Conservation (phyloP, 2,113 vertebrate species). For the Vombatus ursinus region DNA sequence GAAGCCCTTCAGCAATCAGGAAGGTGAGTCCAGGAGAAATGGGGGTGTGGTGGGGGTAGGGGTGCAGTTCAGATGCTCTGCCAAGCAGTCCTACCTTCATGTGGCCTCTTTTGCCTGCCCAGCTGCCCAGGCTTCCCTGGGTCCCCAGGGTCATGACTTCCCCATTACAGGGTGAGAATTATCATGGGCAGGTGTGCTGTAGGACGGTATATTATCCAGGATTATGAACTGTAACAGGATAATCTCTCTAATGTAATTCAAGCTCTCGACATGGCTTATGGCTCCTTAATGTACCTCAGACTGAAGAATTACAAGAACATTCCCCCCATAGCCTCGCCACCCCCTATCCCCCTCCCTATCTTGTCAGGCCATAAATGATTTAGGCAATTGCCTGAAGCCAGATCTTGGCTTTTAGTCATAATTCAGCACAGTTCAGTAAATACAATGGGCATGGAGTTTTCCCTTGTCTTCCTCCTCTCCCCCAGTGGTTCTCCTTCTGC, state of each 20-base stretch:
- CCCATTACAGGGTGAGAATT: conserved; percentile 87
- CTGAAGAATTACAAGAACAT: conserved; percentile 91
- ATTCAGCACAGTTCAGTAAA: conserved; percentile 87
- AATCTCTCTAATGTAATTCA: conserved; percentile 93
- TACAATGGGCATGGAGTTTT: conserved; percentile 82
- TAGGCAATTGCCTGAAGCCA: conserved; percentile 89
- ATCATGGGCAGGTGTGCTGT: conserved; percentile 87
- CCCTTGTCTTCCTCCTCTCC: conserved; percentile 67
- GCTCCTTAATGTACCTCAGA: conserved; percentile 92
- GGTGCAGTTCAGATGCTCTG: conserved; percentile 3
- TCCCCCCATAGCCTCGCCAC: conserved; percentile 74
- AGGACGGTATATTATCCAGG: conserved; percentile 89
- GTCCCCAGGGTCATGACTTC: conserved; percentile 82
- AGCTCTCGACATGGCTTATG: conserved; percentile 92
- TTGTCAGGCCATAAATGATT: conserved; percentile 90
- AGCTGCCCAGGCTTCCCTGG: conserved; percentile 74
- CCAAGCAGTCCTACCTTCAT: not conserved
- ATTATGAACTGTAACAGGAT: conserved; percentile 92
- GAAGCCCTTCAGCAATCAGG: not conserved
- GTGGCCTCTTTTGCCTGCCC: conserved; percentile 39
- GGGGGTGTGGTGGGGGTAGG: not conserved
- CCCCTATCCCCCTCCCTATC: conserved; percentile 82
- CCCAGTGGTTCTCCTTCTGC: conserved; percentile 44
- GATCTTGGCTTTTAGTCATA: conserved; percentile 86
- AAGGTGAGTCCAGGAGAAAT: not conserved